Evolutionary conservation across 2,888 invertebrate species (phyloP).

Genomic region (Carcina quercana): DNA sequence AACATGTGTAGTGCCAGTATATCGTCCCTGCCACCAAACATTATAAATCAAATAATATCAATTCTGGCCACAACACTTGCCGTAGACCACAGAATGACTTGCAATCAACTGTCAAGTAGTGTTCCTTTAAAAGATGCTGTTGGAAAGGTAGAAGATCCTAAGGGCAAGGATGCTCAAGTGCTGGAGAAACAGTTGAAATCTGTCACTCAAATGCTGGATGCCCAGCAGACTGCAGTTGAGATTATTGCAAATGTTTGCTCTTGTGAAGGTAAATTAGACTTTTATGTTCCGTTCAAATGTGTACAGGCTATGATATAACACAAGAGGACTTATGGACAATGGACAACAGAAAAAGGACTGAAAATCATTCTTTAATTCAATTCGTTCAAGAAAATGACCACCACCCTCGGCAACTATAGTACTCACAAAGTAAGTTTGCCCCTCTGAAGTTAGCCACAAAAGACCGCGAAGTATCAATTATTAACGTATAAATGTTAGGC

Average conservation of each 20-base stretch:
- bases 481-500: too few relatives aligned
- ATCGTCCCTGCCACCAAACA: slow-evolving; percentile 47
- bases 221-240: slow-evolving; percentile 81
- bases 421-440: too few relatives aligned
- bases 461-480: too few relatives aligned
- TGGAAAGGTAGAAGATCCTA: slow-evolving; percentile 39
- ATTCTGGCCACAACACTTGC: slow-evolving; percentile 69
- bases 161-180: slow-evolving; percentile 48
- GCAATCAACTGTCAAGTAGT: slow-evolving; percentile 63
- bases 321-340: too few relatives aligned
- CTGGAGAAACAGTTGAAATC: slow-evolving; percentile 65
- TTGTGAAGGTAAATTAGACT: slow-evolving; percentile 76
- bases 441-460: too few relatives aligned
- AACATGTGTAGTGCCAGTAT: slow-evolving; percentile 66
- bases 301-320: too few relatives aligned
- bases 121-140: slow-evolving; percentile 50
- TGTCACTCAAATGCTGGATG: slow-evolving; percentile 73
- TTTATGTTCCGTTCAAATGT: too few relatives aligned
- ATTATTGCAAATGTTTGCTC: slow-evolving; percentile 82
- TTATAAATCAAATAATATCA: slow-evolving; percentile 63
- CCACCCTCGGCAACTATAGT: too few relatives aligned
- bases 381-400: too few relatives aligned
- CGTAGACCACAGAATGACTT: slow-evolving; percentile 65
- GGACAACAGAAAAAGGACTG: too few relatives aligned
- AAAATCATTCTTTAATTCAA: too few relatives aligned